Conservation (phyloP, 2,113 vertebrate species). For the Dascyllus trimaculatus region DNA sequence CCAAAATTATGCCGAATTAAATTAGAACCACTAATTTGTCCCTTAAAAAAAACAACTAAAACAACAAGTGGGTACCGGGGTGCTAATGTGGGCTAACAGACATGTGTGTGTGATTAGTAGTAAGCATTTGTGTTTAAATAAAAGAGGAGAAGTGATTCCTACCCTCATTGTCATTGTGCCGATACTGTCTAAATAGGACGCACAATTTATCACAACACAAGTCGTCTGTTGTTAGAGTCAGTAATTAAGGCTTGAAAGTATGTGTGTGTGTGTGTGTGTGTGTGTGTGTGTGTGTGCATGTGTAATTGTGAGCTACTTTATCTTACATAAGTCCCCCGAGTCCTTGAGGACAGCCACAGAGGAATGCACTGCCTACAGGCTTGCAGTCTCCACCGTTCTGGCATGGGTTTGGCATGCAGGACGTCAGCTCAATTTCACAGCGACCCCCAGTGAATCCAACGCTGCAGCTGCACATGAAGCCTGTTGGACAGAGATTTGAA, state of each 20-base stretch:
- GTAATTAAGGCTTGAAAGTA: conserved; percentile 26
- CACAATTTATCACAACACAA: not conserved
- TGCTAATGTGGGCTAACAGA: conserved; percentile 40
- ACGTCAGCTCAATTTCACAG: conserved; percentile 92
- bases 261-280: not conserved
- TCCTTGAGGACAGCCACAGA: conserved; percentile 91
- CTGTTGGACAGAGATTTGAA: conserved; percentile 76
- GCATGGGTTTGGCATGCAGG: conserved; percentile 95
- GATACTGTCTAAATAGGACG: not conserved
- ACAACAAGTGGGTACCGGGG: conserved; percentile 9
- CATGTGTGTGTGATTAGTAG: conserved; percentile 8
- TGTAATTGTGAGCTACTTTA: conserved; percentile 35
- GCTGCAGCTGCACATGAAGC: conserved; percentile 92
- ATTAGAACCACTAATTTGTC: conserved; percentile 54
- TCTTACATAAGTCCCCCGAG: conserved; percentile 93
- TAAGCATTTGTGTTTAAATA: conserved; percentile 23
- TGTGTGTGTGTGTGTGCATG: conserved; percentile 2
- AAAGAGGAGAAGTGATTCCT: not conserved
- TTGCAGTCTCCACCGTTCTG: conserved; percentile 92
- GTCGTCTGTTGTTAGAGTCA: not conserved
- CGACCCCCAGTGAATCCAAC: conserved; percentile 92
- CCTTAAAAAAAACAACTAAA: conserved; percentile 45
- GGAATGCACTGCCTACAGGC: conserved; percentile 88
- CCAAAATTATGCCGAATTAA: conserved; percentile 59
- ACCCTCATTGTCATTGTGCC: not conserved